These are phyloP conservation scores for Amaurobius ferox DNA, from an alignment of 2,888 invertebrate genomes.

Conservation along the genomic window DNA sequence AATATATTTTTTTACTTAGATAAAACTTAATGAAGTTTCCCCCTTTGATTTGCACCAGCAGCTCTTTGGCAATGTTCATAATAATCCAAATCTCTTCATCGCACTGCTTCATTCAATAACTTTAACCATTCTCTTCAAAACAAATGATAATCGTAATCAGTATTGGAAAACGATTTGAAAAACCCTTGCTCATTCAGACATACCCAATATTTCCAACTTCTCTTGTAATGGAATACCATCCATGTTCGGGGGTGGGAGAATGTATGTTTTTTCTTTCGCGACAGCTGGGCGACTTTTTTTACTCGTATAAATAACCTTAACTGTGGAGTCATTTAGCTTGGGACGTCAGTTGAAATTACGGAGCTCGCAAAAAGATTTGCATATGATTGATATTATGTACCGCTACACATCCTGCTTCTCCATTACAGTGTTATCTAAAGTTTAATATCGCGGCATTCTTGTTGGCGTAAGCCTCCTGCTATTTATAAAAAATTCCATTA, in stretches of 20 bases:
- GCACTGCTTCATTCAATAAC: no score
- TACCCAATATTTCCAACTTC: background rate
- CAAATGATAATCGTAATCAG: constrained; percentile 7
- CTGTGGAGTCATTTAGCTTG: background rate
- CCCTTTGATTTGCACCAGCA: no score
- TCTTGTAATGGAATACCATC: background rate
- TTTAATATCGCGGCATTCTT: constrained; percentile 20
- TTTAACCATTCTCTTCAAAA: background rate
- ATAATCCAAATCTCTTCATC: no score
- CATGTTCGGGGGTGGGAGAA: background rate
- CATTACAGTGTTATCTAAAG: constrained; percentile 12
- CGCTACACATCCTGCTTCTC: constrained; percentile 23
- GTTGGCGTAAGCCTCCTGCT: no score
- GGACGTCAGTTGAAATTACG: constrained; percentile 4
- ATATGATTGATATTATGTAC: constrained; percentile 21
- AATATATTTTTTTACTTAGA: no score
- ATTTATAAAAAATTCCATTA: no score
- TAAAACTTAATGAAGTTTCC: no score
- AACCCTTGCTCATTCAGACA: background rate
- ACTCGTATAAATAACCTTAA: no score
- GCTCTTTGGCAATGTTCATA: no score
- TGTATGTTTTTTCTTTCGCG: background rate
- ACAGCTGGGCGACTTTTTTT: background rate
- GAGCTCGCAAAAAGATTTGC: constrained; percentile 23
- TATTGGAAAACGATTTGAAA: constrained; percentile 12